Evolutionary conservation across 2,113 vertebrate genomes (phyloP).

Genomic region (Scopus umbretta): DNA sequence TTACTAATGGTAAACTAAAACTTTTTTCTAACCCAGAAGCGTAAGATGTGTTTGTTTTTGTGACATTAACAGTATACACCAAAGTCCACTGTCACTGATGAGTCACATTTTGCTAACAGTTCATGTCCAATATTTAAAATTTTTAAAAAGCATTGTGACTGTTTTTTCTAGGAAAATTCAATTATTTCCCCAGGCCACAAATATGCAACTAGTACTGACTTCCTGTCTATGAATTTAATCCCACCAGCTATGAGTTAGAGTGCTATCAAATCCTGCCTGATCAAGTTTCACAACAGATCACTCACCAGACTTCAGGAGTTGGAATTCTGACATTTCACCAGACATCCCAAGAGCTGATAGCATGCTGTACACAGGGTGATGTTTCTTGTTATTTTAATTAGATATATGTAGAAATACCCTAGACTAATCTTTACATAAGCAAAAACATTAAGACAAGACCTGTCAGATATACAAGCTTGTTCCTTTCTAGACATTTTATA

Average conservation of each 20-base stretch:
- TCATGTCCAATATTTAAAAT: conserved; percentile 5
- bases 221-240: conserved; percentile 44
- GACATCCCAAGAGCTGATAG: background rate
- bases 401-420: background rate
- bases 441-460: background rate
- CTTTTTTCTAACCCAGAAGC: conserved; percentile 40
- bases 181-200: conserved; percentile 40
- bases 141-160: conserved; percentile 4
- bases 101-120: conserved; percentile 42
- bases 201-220: conserved; percentile 37
- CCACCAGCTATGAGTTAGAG: conserved; percentile 4
- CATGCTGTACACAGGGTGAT: background rate
- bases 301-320: background rate
- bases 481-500: background rate
- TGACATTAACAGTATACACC: conserved; percentile 30
- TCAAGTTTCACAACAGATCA: conserved; percentile 31
- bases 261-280: conserved; percentile 7
- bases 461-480: background rate
- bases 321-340: conserved; percentile 39
- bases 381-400: conserved; percentile 10
- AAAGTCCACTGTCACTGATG: conserved; percentile 55
- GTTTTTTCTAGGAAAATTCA: conserved; percentile 25
- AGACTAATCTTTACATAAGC: background rate
- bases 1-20: conserved; percentile 60
- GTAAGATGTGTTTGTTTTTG: conserved; percentile 55